Evolutionary conservation across 2,888 invertebrate species (phyloP).

Genomic region (Drosophila stalkeri): DNA sequence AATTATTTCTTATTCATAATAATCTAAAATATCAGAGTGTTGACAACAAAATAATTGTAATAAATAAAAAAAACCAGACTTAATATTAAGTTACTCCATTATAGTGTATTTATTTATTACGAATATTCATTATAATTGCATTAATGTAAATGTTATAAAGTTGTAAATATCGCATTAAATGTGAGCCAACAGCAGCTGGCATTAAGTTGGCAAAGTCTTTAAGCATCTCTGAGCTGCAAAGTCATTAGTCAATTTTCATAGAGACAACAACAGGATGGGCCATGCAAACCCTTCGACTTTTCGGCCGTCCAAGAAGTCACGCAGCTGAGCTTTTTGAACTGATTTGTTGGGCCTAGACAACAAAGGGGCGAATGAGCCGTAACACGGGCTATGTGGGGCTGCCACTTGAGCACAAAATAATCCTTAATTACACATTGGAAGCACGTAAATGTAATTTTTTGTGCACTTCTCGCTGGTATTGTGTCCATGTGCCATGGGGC

Average conservation of each 20-base stretch:
- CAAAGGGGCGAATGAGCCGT: constrained; percentile 26
- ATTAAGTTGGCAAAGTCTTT: constrained; percentile 54
- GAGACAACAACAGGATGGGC: constrained; percentile 52
- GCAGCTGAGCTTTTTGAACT: constrained; percentile 75
- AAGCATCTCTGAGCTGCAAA: constrained; percentile 48
- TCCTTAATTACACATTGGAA: constrained; percentile 80
- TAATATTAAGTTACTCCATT: background rate
- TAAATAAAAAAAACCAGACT: background rate
- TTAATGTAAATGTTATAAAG: constrained; percentile 8
- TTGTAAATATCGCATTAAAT: constrained; percentile 33
- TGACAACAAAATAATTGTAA: background rate
- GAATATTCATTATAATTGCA: constrained; percentile 6
- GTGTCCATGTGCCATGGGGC: constrained; percentile 41
- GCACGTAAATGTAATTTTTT: constrained; percentile 81
- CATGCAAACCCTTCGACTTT: constrained; percentile 37
- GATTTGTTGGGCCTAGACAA: constrained; percentile 76
- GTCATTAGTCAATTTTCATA: constrained; percentile 77
- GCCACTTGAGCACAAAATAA: constrained; percentile 79
- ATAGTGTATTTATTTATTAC: background rate
- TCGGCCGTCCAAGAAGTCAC: constrained; percentile 62
- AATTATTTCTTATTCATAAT: too few relatives aligned
- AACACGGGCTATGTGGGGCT: constrained; percentile 2
- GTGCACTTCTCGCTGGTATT: constrained; percentile 61
- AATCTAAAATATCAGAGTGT: background rate
- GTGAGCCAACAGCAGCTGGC: constrained; percentile 21